Evolutionary conservation across 2,888 invertebrate genomes (phyloP), one percentile per base, ranked within the genome.

Genomic region (Cerastis rubricosa): DNA sequence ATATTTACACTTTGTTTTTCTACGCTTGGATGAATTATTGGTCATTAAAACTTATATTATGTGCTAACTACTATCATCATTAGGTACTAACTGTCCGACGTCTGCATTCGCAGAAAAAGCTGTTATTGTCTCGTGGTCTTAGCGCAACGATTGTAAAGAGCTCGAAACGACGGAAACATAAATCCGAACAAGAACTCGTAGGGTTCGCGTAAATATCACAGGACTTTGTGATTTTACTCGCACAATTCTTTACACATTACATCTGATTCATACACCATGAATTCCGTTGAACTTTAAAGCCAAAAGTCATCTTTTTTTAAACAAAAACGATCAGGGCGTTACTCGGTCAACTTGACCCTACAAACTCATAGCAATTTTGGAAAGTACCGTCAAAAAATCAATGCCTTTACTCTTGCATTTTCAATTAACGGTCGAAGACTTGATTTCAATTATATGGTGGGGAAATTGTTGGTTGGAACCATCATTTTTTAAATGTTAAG

Each of bases 361-460:
- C 84, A 82, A 80, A 88, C 86, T 87, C 86, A 89, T 91, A 92
- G 90, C 89, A 91, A 92, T 92, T 91, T 91, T 91, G 86, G 89
- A 92, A 92, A 92, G 90, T 91, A 88, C 86, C 85, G 70, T 86
- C 78, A 86, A 87, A 88, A 89, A 87, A 87, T 85, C 85, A 87
- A 85, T 87, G 84, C 84, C 65, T 81, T 84, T 81, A 83, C 78
- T 84, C 88, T 82, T 83, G 80, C 81, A 79, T 90, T 92, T 92
- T 91, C 92, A 92, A 92, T 93, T 91, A 93, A 85, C 89, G 80
- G 87, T 86, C 86, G 88, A 89, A 88, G 87, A 90, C 88, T 90
- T 91, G 89, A 90, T 92, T 90, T 92, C 93, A 92, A 93, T 92
- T 92, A 92, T 88, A 90, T 82, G 90, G 90, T 88, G 87, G 83